Evolutionary conservation across 35 echinoderm and acorn worm species (phyloP).

Genomic region (Patiria miniata): DNA sequence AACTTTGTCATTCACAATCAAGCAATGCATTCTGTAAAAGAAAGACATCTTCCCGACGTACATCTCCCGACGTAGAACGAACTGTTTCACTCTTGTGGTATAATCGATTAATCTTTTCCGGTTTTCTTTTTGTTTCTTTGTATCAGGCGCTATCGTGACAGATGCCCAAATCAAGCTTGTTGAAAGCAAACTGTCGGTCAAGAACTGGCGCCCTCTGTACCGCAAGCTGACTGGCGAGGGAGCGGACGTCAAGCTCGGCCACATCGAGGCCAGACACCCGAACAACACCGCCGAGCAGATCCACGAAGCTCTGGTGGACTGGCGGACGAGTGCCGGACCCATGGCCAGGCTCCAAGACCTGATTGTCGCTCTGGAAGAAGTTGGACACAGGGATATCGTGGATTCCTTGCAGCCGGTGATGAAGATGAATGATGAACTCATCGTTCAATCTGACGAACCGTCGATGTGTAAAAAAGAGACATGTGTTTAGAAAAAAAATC

Average conservation of each 20-base stretch:
- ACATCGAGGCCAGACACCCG: neutral
- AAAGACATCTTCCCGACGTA: too few relatives aligned
- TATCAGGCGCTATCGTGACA: neutral
- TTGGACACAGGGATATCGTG: neutral
- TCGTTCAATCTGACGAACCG: too few relatives aligned
- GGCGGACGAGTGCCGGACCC: neutral
- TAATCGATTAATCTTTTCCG: neutral
- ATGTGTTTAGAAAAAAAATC: too few relatives aligned
- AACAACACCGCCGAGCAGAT: neutral
- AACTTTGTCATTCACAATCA: too few relatives aligned
- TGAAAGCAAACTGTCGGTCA: neutral
- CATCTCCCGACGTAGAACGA: too few relatives aligned
- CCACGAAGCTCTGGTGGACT: slow-evolving; percentile 7
- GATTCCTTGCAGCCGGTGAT: neutral
- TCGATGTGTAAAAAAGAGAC: too few relatives aligned
- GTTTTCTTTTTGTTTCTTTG: neutral
- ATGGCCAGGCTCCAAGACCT: neutral
- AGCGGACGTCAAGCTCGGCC: neutral
- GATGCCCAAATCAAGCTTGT: slow-evolving; percentile 19
- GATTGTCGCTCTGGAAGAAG: neutral
- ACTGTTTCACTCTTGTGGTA: too few relatives aligned
- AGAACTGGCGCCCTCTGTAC: neutral
- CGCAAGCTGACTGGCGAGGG: slow-evolving; percentile 1
- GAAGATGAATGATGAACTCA: neutral
- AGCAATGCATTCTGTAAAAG: too few relatives aligned